Evolutionary conservation across 2,888 invertebrate species (phyloP), one percentile per base, ranked within the genome.

Genomic region (Hyposoter dolosus): DNA sequence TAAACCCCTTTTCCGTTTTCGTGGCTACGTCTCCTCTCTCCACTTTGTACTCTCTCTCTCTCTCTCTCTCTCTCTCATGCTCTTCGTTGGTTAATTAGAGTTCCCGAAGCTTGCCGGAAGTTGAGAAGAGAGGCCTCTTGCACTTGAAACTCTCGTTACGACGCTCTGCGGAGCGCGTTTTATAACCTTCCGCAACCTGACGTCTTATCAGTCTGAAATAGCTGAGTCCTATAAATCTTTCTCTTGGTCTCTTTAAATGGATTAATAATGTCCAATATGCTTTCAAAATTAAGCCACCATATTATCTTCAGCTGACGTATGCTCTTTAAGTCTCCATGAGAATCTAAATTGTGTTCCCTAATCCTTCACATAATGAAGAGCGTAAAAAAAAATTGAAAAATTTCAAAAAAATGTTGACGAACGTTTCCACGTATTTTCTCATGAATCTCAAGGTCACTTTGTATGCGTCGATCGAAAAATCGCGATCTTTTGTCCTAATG

Each of bases 41-140:
- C 40, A 23, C 77, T 63, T 40, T 53, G n/a, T n/a, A n/a, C n/a
- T n/a, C 32, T 32, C 65, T 32, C 72, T 74, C 72, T 63, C 75
- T 43, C 32, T 43, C 68, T 53, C 56, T 28, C 43, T 23, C 60
- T 47, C 72, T 5, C 65, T 65, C 43, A 35, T 43, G 50, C 74
- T 56, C 72, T 77, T 68, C 56, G 68, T 63, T 74, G 86, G 83
- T 88, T 88, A 88, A 88, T 88, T 88, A 88, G 84, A 63, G 74
- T 79, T 43, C 68, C 80, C 76, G 32, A 66, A 50, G 75, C 69
- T 47, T 68, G 43, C 77, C 78, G 85, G 83, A 86, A 83, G 83
- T 83, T 60, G 77, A 80, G 80, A 60, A 78, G 66, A 53, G 66
- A 66, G 74, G 43, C 50, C 65, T 66, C 74, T 82, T 56, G 78